phyloP scores from a whole-genome alignment of 2,888 invertebrate genomes.

The Thalpophila matura region DNA sequence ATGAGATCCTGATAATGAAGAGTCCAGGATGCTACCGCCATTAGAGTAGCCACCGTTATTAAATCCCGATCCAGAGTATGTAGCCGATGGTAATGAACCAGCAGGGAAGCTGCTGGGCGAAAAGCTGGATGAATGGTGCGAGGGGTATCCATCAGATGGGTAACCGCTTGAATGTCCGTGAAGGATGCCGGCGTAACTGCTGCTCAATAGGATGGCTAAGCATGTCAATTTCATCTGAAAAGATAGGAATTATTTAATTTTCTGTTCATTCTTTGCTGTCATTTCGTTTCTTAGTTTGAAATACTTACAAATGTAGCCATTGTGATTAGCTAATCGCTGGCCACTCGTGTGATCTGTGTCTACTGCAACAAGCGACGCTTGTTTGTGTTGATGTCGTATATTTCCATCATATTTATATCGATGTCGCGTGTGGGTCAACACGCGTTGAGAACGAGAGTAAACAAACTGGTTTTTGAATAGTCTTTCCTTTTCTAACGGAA shows the following conservation, averaged over 20 bases:
- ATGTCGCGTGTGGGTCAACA: conserved; percentile 73
- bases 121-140: conserved; percentile 75
- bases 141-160: conserved; percentile 48
- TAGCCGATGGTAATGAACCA: conserved; percentile 85
- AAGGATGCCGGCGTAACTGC: conserved; percentile 79
- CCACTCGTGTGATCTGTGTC: conserved; percentile 81
- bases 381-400: conserved; percentile 80
- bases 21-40: conserved; percentile 25
- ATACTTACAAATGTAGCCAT: conserved; percentile 89
- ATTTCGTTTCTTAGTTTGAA: conserved; percentile 1
- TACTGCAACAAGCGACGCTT: conserved; percentile 82
- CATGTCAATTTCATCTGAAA: conserved; percentile 83
- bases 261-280: conserved; percentile 14
- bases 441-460: conserved; percentile 78
- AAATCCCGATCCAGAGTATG: conserved; percentile 74
- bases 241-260: conserved; percentile 31
- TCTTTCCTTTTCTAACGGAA: conserved; percentile 87
- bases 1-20: conserved; percentile 30
- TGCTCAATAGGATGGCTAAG: conserved; percentile 85
- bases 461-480: conserved; percentile 77
- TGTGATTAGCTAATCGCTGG: conserved; percentile 89
- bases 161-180: conserved; percentile 68
- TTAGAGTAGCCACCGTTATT: conserved; percentile 48
- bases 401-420: conserved; percentile 87
- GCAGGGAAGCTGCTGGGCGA: conserved; percentile 84